A percentile compares a stretch with the other conserved stretches of the same genome.
Evolutionary conservation across 2,888 invertebrate species (phyloP).

Genomic region (Koerneria pararmatus): DNA sequence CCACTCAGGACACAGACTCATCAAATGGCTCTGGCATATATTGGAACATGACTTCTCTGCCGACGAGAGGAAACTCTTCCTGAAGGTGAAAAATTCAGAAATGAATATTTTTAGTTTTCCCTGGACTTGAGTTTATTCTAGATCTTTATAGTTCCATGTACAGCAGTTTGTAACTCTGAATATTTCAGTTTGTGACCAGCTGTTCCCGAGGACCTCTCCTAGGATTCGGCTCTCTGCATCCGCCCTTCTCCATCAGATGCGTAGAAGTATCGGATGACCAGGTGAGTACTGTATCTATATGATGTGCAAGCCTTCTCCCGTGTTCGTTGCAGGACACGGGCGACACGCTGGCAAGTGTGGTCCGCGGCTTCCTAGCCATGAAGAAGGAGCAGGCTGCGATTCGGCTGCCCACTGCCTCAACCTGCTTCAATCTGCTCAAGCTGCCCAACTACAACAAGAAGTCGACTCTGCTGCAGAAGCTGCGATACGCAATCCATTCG

Average conservation of each 20-base stretch:
- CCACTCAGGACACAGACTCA: slow-evolving; percentile 84
- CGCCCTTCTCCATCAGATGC: slow-evolving; percentile 93
- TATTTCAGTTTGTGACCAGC: slow-evolving; percentile 88
- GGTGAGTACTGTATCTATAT: slow-evolving; percentile 47
- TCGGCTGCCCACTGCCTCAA: slow-evolving; percentile 88
- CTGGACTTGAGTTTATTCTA: background rate
- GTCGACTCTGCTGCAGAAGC: slow-evolving; percentile 85
- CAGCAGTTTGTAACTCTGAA: no score
- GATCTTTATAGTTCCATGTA: no score
- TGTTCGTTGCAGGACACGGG: slow-evolving; percentile 64
- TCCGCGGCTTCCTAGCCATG: slow-evolving; percentile 95
- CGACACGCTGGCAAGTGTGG: slow-evolving; percentile 79
- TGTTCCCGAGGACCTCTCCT: slow-evolving; percentile 92
- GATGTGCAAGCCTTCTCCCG: background rate
- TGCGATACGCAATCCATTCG: slow-evolving; percentile 92
- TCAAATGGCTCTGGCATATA: slow-evolving; percentile 98
- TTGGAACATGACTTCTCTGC: slow-evolving; percentile 88
- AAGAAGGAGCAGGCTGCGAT: slow-evolving; percentile 82
- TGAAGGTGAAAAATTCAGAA: slow-evolving; percentile 68
- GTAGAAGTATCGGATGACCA: slow-evolving; percentile 95
- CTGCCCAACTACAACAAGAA: slow-evolving; percentile 96
- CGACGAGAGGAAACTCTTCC: slow-evolving; percentile 84
- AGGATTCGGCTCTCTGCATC: slow-evolving; percentile 91
- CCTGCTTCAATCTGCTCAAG: slow-evolving; percentile 96
- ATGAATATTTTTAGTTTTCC: background rate